Percentiles rank a stretch among this genome's conserved stretches.
Conservation (phyloP, 2,113 vertebrate genomes). For the Seriola rivoliana region DNA sequence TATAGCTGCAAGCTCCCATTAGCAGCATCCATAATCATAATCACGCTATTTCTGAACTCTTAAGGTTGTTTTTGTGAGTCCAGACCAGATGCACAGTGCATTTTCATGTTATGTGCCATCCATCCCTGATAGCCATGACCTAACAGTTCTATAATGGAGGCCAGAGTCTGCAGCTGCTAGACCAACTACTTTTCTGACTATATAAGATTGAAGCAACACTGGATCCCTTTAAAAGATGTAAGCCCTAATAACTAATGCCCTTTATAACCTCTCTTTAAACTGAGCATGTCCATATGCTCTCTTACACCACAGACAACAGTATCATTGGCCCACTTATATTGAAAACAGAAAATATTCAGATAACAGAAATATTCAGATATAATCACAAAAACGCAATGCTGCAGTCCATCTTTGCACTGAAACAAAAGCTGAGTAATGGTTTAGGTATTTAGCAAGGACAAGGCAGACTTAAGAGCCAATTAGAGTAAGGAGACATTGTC, state of each 20-base stretch:
- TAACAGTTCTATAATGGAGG: not conserved
- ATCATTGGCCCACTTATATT: not conserved
- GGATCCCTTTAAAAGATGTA: not conserved
- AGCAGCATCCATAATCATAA: not conserved
- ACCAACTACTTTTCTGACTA: not conserved
- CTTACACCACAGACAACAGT: not conserved
- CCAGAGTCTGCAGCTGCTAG: not conserved
- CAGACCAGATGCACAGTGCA: not conserved
- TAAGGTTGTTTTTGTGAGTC: not conserved
- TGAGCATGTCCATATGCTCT: not conserved
- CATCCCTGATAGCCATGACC: not conserved
- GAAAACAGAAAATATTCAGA: not conserved
- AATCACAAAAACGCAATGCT: not conserved
- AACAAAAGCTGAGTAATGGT: not conserved
- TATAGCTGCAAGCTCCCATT: not conserved
- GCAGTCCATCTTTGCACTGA: not conserved
- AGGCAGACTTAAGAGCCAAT: not conserved
- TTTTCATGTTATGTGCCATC: not conserved
- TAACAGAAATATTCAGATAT: too few relatives aligned
- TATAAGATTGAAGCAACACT: not conserved
- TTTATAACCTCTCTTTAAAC: not conserved
- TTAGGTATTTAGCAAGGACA: not conserved
- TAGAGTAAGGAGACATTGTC: not conserved
- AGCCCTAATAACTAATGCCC: not conserved
- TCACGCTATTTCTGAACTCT: slow-evolving; percentile 3